Conservation (phyloP, 2,797 vertebrate species). For the Labeo calbasu region DNA sequence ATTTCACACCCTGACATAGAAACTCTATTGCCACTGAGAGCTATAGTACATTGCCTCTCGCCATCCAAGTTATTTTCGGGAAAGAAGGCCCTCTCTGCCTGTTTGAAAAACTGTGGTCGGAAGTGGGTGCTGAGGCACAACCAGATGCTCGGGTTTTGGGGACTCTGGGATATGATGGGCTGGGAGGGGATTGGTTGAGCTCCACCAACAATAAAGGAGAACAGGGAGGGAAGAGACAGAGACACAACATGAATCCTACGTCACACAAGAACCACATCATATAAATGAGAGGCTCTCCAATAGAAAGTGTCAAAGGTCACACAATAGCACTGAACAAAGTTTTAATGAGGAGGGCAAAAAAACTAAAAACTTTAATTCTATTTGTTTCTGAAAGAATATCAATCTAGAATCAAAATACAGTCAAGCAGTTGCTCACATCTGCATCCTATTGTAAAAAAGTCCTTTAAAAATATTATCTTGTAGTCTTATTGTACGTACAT, state of each 20-base stretch:
- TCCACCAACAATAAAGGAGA: conserved; percentile 21
- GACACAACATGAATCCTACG: conserved; percentile 4
- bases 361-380: neutral
- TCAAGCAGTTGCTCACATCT: neutral
- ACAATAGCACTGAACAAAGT: too few relatives aligned
- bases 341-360: neutral
- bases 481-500: neutral
- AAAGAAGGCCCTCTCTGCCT: conserved; percentile 42
- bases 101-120: conserved; percentile 61
- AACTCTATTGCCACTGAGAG: conserved; percentile 43
- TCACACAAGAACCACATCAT: conserved; percentile 15
- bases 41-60: conserved; percentile 27
- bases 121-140: conserved; percentile 53
- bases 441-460: neutral
- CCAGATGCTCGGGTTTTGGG: conserved; percentile 40
- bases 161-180: conserved; percentile 28
- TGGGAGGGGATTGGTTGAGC: conserved; percentile 23
- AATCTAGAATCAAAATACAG: neutral
- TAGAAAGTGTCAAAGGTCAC: neutral
- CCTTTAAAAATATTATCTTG: neutral
- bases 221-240: conserved; percentile 3
- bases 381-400: neutral
- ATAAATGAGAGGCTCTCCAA: neutral
- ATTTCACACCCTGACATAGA: conserved; percentile 45
- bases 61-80: conserved; percentile 49